Evolutionary conservation across 92 coral and sea anemone genomes (phyloP).

Genomic region (Siderastrea radians): DNA sequence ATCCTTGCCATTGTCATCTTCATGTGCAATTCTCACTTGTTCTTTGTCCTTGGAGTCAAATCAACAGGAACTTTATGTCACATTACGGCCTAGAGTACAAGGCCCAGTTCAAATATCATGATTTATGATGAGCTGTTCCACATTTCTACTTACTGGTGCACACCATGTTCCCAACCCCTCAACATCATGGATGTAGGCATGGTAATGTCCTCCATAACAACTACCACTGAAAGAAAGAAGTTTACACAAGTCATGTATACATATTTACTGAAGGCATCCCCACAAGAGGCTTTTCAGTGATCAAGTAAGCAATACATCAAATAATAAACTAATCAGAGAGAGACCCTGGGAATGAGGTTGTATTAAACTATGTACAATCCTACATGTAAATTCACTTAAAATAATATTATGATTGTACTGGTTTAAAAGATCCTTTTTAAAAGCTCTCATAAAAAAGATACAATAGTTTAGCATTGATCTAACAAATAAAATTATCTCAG

Average conservation of each 20-base stretch:
- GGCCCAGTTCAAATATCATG: too few relatives aligned
- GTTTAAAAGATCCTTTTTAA: too few relatives aligned
- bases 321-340: too few relatives aligned
- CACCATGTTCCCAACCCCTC: conserved; percentile 76
- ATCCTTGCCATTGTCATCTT: conserved; percentile 12
- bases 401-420: too few relatives aligned
- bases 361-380: too few relatives aligned
- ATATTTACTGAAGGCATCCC: too few relatives aligned
- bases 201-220: conserved; percentile 93
- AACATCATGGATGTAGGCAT: conserved; percentile 80
- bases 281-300: too few relatives aligned
- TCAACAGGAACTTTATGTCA: not conserved
- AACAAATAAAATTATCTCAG: not conserved
- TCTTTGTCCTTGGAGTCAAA: conserved; percentile 46
- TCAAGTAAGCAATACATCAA: too few relatives aligned
- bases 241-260: not conserved
- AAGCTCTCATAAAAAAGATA: too few relatives aligned
- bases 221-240: conserved; percentile 73
- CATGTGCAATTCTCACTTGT: conserved; percentile 42
- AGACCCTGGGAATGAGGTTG: too few relatives aligned
- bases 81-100: not conserved
- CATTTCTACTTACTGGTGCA: conserved; percentile 72
- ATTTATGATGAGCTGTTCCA: too few relatives aligned
- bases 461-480: not conserved
- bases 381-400: too few relatives aligned